Evolutionary conservation across 2,113 vertebrate genomes (phyloP).

Genomic region (Erythrolamprus reginae): DNA sequence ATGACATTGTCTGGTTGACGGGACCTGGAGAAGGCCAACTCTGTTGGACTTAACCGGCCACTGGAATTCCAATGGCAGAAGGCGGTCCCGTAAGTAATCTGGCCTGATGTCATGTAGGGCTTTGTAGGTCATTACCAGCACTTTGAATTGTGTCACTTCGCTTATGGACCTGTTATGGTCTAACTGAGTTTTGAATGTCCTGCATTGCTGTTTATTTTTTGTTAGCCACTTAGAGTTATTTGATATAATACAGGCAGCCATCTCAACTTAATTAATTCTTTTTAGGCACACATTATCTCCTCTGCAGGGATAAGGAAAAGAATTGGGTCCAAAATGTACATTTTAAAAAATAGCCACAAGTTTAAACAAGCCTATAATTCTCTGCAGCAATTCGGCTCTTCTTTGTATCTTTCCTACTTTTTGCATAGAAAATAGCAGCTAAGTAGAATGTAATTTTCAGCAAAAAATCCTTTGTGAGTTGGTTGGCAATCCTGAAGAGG

Average conservation of each 20-base stretch:
- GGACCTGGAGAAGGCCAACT: too few relatives aligned
- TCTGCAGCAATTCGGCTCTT: not conserved
- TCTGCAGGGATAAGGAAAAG: not conserved
- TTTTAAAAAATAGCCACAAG: not conserved
- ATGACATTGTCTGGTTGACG: too few relatives aligned
- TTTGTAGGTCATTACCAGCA: too few relatives aligned
- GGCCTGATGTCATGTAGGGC: too few relatives aligned
- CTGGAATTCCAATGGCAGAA: too few relatives aligned
- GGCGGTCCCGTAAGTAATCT: too few relatives aligned
- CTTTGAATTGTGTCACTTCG: too few relatives aligned
- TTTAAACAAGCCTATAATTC: not conserved
- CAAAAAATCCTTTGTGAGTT: not conserved
- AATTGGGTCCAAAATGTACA: not conserved
- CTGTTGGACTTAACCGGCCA: too few relatives aligned
- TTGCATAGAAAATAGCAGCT: not conserved
- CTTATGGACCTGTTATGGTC: not conserved
- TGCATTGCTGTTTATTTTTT: not conserved
- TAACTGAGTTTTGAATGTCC: not conserved
- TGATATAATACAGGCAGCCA: not conserved
- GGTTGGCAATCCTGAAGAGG: not conserved
- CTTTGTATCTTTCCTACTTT: not conserved
- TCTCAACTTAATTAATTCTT: not conserved
- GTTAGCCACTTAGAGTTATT: not conserved
- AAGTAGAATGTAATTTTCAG: not conserved
- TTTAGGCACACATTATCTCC: not conserved